Evolutionary conservation across 2,888 invertebrate genomes (phyloP), one percentile per base, ranked within the genome.

Genomic region (Oxycera nigricornis): DNA sequence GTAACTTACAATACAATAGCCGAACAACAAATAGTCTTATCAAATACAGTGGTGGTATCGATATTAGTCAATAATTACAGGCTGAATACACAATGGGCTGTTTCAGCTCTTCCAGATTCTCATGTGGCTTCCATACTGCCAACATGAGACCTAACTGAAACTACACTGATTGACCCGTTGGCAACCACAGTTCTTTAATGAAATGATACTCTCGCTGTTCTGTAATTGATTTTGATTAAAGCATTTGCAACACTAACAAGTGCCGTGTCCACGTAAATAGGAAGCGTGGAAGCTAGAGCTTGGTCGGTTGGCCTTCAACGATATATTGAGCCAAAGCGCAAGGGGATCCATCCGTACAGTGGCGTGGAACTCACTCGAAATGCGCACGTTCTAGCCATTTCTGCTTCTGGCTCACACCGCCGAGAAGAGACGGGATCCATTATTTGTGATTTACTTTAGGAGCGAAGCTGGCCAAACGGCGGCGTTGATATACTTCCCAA

Each of bases 171-270:
- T 50, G 68, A 50, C 28, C 50, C 28, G 30, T 17, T 26, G 30
- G 17, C 26, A 14, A 30, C 22, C 41, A 65, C 17, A 24, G 24
- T 28, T 68, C 28, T 30, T 70, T 70, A 70, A 70, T 52, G 22
- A 31, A 55, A 70, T 31, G 55, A 70, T 55, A 52, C 41, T 22
- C 30, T 52, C 22, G 70, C 52, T 17, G 52, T 35, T 70, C 22
- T 11, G 70, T 52, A 70, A 70, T 70, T 70, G 70, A 70, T 55
- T 70, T 70, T 70, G 70, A 70, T 70, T 70, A 68, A 17, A 50
- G 30, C 39, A 31, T 22, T 46, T 70, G 52, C 52, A 26, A 62
- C 20, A 4, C 59, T 35, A 62, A 22, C 62, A 3, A 46, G 3
- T 46, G n/a, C 46, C 46, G 46, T 17, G 46, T 46, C 46, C 17